Percentiles rank a stretch among this genome's conserved stretches.
Evolutionary conservation across 2,113 vertebrate genomes (phyloP).

Genomic region (Tautogolabrus adspersus): DNA sequence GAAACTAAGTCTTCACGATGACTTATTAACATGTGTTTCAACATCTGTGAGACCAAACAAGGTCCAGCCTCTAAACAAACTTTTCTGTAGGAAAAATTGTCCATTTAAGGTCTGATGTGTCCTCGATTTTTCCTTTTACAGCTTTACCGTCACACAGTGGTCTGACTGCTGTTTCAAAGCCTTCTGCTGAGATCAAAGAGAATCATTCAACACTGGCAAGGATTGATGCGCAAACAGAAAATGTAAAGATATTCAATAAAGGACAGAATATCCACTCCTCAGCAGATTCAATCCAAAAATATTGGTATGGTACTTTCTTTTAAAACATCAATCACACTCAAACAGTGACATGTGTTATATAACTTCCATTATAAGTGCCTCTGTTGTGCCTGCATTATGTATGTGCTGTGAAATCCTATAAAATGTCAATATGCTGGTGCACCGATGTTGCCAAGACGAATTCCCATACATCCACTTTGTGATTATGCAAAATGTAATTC

Average conservation of each 20-base stretch:
- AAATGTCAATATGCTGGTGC: slow-evolving; percentile 57
- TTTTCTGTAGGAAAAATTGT: not conserved
- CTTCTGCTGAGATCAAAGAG: slow-evolving; percentile 42
- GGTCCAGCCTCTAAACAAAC: not conserved
- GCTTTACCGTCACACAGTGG: slow-evolving; percentile 12
- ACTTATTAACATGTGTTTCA: not conserved
- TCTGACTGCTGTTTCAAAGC: slow-evolving; percentile 25
- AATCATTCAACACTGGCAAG: slow-evolving; percentile 31
- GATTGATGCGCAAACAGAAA: slow-evolving; percentile 18
- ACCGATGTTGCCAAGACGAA: slow-evolving; percentile 53
- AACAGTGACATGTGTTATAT: slow-evolving; percentile 34
- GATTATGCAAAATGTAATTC: slow-evolving; percentile 72
- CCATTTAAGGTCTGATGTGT: slow-evolving; percentile 36
- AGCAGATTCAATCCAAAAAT: slow-evolving; percentile 65
- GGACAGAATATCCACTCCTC: slow-evolving; percentile 41
- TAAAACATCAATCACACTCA: slow-evolving; percentile 34
- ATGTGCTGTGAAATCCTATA: slow-evolving; percentile 68
- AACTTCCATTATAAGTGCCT: slow-evolving; percentile 34
- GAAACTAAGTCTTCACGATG: not conserved
- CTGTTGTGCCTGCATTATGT: slow-evolving; percentile 49
- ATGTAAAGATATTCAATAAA: slow-evolving; percentile 38
- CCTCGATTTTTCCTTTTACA: slow-evolving; percentile 38
- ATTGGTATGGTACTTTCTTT: slow-evolving; percentile 32
- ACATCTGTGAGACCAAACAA: not conserved
- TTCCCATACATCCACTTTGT: slow-evolving; percentile 54